phyloP scores from a whole-genome alignment of 2,888 invertebrate genomes.

The Lamellibrachia satsuma region DNA sequence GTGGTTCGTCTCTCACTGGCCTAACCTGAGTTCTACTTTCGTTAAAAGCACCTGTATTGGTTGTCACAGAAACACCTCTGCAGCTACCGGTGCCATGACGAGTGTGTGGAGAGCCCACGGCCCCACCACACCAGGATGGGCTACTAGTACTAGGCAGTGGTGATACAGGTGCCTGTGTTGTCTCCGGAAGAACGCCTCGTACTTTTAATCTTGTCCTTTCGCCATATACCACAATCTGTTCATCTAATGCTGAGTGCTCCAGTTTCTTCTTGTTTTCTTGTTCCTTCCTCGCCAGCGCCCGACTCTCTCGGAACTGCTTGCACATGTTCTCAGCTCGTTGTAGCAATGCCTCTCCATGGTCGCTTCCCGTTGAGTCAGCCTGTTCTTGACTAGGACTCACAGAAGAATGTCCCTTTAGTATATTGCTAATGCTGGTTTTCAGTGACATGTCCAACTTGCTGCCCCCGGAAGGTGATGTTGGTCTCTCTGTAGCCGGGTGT shows the following conservation, averaged over 20 bases:
- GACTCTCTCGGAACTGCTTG: background rate
- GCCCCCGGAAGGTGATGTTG: background rate
- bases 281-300: background rate
- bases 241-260: background rate
- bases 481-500: background rate
- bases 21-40: slow-evolving; percentile 6
- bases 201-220: background rate
- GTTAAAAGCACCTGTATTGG: background rate
- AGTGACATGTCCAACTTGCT: slow-evolving; percentile 6
- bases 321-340: background rate
- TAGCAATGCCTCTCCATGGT: background rate
- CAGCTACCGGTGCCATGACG: background rate
- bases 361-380: background rate
- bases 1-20: background rate
- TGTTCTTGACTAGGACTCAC: background rate
- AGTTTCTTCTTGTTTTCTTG: background rate
- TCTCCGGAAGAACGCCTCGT: background rate
- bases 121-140: background rate
- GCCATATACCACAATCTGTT: background rate
- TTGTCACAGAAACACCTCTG: background rate
- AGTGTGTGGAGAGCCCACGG: background rate
- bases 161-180: background rate
- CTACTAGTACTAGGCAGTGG: background rate
- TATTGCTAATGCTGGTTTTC: slow-evolving; percentile 1
- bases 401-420: background rate